Evolutionary conservation across 2,113 vertebrate species (phyloP), one percentile per base, ranked within the genome.

Genomic region (Trinectes maculatus): DNA sequence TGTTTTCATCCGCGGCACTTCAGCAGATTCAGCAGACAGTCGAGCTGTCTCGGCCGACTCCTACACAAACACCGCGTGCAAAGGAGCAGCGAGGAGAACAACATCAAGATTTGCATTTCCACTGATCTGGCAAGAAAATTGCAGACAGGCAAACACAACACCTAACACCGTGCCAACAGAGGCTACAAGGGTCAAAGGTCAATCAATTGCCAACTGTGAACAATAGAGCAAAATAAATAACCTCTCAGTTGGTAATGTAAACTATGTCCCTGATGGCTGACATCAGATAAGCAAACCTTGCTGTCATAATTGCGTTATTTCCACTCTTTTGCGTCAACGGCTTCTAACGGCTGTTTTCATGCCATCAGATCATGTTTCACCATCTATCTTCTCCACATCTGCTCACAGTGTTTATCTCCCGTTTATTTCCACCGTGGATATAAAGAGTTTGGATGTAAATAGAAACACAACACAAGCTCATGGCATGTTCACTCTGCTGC

Each of bases 141-240:
- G 8, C 8, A 48, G 37, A 71, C 48, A 13, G 3, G 18, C 46
- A 74, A 74, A 52, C 31, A 28, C 49, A 28, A 72, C 44, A 61
- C 53, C 36, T 19, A 26, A 37, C 24, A 22, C 25, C 12, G 3
- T 39, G 57, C 73, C 46, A 55, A 24, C 2, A 54, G 39, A 79
- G 70, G 72, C 44, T 8, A 8, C 19, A n/a, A 5, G 52, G 53
- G 78, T 77, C 61, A 71, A 66, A 76, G 71, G 67, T 77, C 68
- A 63, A 67, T n/a, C 46, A 33, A 63, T 60, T 74, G 73, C 84
- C 80, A 72, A 73, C 64, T 71, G 61, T 69, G 68, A 82, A 65
- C 61, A 53, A 44, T 7, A n/a, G 71, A 61, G 74, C 64, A 70
- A 82, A 79, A 67, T 59, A 77, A 65, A 74, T 31, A 42, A 63